These are phyloP conservation scores for Nemotelus nigrinus DNA, from an alignment of 2,888 invertebrate genomes.

Conservation along the genomic window DNA sequence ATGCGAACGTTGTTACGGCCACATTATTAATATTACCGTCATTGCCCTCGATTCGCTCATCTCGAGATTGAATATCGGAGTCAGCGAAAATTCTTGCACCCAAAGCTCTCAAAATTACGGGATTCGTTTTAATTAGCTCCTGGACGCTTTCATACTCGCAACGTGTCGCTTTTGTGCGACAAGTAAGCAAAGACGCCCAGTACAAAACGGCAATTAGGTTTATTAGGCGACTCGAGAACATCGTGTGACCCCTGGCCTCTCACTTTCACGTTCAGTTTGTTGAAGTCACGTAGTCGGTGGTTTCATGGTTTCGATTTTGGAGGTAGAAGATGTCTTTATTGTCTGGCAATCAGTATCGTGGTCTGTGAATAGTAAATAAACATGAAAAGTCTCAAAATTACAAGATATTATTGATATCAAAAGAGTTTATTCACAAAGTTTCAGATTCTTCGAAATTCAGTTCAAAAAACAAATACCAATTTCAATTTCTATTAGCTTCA, in stretches of 20 bases:
- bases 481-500: no score
- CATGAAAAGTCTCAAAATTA: not conserved
- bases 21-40: not conserved
- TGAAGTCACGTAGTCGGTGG: slow-evolving; percentile 40
- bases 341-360: not conserved
- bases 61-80: slow-evolving; percentile 13
- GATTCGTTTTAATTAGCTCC: slow-evolving; percentile 63
- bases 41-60: not conserved
- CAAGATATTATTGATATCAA: no score
- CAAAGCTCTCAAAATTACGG: slow-evolving; percentile 63
- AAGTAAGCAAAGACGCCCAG: slow-evolving; percentile 34
- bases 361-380: not conserved
- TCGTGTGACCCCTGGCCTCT: slow-evolving; percentile 32
- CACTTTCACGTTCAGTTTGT: not conserved
- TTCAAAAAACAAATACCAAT: no score
- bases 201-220: slow-evolving; percentile 45
- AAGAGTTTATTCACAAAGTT: no score
- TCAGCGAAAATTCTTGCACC: slow-evolving; percentile 63
- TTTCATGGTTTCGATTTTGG: slow-evolving; percentile 28
- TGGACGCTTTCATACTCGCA: slow-evolving; percentile 62
- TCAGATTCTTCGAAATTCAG: no score
- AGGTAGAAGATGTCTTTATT: slow-evolving; percentile 5
- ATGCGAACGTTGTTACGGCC: slow-evolving; percentile 20
- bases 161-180: slow-evolving; percentile 49
- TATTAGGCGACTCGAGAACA: slow-evolving; percentile 46